Conservation (phyloP, 1,140 invertebrate species). For the Trichonephila clavipes region DNA sequence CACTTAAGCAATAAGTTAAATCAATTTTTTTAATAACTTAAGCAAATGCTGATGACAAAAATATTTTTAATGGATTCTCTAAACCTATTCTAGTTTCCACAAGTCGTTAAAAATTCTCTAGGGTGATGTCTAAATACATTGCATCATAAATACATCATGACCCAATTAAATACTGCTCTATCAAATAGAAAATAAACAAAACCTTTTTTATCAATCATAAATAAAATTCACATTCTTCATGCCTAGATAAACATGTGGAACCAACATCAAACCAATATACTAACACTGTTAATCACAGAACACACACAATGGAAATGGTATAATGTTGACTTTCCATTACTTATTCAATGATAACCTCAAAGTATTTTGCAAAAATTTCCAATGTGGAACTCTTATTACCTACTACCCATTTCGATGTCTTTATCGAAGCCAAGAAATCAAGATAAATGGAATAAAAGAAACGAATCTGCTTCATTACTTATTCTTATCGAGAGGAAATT, state of each 20-base stretch:
- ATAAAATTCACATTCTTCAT: no score
- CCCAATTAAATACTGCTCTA: no score
- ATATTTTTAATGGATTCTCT: no score
- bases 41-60: no score
- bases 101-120: no score
- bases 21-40: no score
- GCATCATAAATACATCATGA: no score
- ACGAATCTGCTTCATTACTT: slow-evolving; percentile 10
- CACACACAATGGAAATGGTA: background rate
- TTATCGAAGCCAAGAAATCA: background rate
- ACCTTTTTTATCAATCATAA: no score
- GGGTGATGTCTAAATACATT: no score
- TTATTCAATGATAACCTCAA: background rate
- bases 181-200: no score
- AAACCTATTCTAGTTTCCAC: no score
- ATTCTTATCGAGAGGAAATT: background rate
- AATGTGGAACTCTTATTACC: background rate
- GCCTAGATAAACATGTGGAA: background rate
- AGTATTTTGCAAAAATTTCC: background rate
- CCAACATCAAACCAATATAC: background rate
- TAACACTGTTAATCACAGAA: background rate
- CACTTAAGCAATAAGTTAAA: no score
- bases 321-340: background rate
- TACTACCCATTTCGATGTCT: background rate
- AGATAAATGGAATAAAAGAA: slow-evolving; percentile 1